Evolutionary conservation across 2,888 invertebrate species (phyloP).

Genomic region (Hololepta plana): DNA sequence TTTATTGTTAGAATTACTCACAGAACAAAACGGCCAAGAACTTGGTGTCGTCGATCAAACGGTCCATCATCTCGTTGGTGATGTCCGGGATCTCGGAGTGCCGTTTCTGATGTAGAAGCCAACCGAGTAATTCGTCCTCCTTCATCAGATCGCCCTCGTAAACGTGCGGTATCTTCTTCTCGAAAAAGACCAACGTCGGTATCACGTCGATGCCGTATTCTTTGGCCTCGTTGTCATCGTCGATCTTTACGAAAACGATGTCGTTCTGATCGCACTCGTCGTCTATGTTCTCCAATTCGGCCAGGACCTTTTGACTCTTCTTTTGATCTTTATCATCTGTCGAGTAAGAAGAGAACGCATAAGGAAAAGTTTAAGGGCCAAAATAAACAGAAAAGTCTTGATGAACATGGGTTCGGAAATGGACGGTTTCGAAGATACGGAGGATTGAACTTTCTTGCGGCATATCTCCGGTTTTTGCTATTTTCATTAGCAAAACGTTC

Average conservation of each 20-base stretch:
- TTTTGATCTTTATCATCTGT: conserved; percentile 85
- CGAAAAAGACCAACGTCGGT: conserved; percentile 64
- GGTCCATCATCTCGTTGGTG: conserved; percentile 87
- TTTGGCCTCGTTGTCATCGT: conserved; percentile 72
- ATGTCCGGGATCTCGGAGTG: conserved; percentile 84
- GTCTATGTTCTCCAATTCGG: conserved; percentile 80
- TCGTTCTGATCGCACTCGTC: conserved; percentile 86
- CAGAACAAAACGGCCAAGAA: conserved; percentile 83
- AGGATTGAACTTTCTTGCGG: no score
- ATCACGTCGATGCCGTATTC: conserved; percentile 74
- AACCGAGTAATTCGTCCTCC: conserved; percentile 76
- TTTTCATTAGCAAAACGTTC: no score
- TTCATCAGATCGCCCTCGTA: conserved; percentile 60
- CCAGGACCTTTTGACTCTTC: conserved; percentile 69
- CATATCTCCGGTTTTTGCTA: no score
- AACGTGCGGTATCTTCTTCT: conserved; percentile 39
- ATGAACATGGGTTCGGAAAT: no score
- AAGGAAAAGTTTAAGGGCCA: no score
- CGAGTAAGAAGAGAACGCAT: no score
- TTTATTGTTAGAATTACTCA: conserved; percentile 32
- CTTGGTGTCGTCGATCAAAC: conserved; percentile 60
- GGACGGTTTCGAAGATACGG: no score
- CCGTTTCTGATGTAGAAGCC: conserved; percentile 79
- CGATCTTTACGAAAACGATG: conserved; percentile 82
- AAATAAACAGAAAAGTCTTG: no score